Conservation (phyloP, 2,113 vertebrate genomes). For the Raja brachyura region DNA sequence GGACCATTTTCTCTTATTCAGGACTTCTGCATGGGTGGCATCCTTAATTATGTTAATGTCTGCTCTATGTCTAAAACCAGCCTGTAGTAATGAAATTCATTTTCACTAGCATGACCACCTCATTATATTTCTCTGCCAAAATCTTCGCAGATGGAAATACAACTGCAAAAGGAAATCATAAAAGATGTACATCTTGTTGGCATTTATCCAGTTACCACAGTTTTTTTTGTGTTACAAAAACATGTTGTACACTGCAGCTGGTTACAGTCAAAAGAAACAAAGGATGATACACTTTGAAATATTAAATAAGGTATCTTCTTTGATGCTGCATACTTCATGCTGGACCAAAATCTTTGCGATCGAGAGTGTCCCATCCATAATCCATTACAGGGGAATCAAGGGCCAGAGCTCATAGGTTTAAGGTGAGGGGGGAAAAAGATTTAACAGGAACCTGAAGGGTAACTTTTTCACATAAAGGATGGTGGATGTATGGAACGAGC, state of each 20-base stretch:
- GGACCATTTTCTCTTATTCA: no score
- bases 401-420: no score
- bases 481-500: no score
- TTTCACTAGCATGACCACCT: not conserved
- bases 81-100: not conserved
- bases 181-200: not conserved
- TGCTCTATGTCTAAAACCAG: not conserved
- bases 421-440: no score
- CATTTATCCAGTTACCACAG: not conserved
- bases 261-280: not conserved
- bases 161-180: not conserved
- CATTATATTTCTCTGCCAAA: not conserved
- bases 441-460: no score
- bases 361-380: not conserved
- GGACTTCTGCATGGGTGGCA: not conserved
- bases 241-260: not conserved
- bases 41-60: not conserved
- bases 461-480: no score
- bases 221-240: no score
- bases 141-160: not conserved
- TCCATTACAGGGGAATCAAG: not conserved
- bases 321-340: not conserved
- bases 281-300: not conserved
- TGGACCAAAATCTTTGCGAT: not conserved
- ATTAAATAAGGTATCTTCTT: not conserved